Conservation (phyloP, 1,140 invertebrate species). For the Drosophila pruinosa region DNA sequence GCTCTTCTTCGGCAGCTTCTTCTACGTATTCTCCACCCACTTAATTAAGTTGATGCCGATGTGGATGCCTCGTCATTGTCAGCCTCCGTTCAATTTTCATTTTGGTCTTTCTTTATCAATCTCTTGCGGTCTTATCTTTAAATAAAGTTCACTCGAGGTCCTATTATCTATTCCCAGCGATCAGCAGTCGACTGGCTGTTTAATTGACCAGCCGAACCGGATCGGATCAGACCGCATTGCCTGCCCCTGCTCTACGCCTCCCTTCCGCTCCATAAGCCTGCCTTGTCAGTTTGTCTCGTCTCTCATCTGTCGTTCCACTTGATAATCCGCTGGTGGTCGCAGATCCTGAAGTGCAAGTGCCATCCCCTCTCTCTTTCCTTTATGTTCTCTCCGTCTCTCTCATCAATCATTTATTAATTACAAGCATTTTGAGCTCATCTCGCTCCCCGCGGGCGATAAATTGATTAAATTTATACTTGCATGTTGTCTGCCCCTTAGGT, state of each 20-base stretch:
- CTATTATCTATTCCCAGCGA: slow-evolving; percentile 77
- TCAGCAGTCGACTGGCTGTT: slow-evolving; percentile 60
- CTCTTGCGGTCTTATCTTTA: slow-evolving; percentile 54
- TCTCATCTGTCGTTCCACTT: neutral
- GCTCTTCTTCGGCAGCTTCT: neutral
- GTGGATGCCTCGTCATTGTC: slow-evolving; percentile 11
- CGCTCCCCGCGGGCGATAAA: slow-evolving; percentile 49
- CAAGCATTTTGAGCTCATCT: slow-evolving; percentile 33
- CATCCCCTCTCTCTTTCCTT: neutral
- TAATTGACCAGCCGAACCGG: slow-evolving; percentile 69
- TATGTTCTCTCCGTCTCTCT: slow-evolving; percentile 16
- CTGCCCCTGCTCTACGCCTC: slow-evolving; percentile 2
- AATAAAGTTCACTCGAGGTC: slow-evolving; percentile 75
- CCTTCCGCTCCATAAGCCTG: neutral
- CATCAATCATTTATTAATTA: slow-evolving; percentile 82
- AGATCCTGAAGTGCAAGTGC: neutral
- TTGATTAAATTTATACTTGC: slow-evolving; percentile 73
- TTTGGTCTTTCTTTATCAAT: slow-evolving; percentile 70
- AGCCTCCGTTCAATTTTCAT: slow-evolving; percentile 40
- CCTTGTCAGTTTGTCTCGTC: neutral
- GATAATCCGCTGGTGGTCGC: slow-evolving; percentile 43
- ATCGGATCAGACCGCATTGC: slow-evolving; percentile 2
- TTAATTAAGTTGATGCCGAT: slow-evolving; percentile 50
- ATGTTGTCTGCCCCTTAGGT: neutral
- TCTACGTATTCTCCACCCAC: slow-evolving; percentile 52